Conservation (phyloP, 2,888 invertebrate species). For the Melanostoma mellinum region DNA sequence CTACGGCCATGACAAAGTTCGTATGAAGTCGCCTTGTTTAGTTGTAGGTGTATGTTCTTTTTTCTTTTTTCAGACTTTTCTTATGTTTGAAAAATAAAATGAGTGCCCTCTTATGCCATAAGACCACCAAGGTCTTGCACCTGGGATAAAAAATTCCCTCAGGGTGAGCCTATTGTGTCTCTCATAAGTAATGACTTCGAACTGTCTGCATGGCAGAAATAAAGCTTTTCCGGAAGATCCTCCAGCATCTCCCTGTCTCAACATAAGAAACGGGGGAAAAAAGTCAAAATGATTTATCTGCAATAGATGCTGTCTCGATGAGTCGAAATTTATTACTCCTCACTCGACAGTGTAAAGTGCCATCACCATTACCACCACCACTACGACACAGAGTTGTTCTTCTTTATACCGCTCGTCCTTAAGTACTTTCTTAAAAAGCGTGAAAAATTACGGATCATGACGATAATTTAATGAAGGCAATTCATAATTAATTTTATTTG, state of each 20-base stretch:
- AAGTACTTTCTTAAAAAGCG: no score
- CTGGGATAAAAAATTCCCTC: constrained; percentile 9
- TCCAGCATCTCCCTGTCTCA: neutral
- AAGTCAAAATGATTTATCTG: constrained; percentile 53
- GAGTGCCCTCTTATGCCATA: constrained; percentile 4
- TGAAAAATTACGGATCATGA: neutral
- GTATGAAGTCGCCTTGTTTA: neutral
- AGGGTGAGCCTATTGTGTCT: constrained; percentile 8
- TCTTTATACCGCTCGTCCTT: neutral
- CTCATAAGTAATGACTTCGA: constrained; percentile 21
- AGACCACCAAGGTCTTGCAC: neutral
- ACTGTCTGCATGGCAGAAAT: constrained; percentile 20
- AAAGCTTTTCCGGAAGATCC: constrained; percentile 11
- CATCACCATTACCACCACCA: no score
- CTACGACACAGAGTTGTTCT: no score
- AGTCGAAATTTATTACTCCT: constrained; percentile 50
- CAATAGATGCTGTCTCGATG: constrained; percentile 43
- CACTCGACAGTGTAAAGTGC: constrained; percentile 6
- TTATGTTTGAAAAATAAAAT: constrained; percentile 12
- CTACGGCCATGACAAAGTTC: neutral
- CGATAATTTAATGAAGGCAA: constrained; percentile 1
- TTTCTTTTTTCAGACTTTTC: neutral
- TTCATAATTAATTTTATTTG: neutral
- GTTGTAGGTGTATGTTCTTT: neutral
- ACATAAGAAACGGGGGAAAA: neutral